phyloP scores from a whole-genome alignment of 2,888 invertebrate species.

The Dusona sp. region DNA sequence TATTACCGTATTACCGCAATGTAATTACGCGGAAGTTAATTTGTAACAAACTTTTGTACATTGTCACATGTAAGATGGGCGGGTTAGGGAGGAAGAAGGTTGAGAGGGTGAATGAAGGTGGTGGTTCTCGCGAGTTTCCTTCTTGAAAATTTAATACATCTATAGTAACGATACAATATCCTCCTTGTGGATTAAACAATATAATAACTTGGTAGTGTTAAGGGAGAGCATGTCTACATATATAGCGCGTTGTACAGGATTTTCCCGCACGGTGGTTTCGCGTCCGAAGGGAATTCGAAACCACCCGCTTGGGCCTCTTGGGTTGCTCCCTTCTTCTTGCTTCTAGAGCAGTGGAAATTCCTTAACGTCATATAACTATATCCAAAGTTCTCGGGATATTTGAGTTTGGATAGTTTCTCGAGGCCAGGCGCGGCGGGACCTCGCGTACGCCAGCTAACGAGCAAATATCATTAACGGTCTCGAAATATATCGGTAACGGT shows the following conservation, averaged over 20 bases:
- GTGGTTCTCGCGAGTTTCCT: constrained; percentile 47
- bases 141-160: constrained; percentile 44
- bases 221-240: not conserved
- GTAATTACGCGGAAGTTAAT: constrained; percentile 57
- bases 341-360: constrained; percentile 51
- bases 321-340: constrained; percentile 5
- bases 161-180: constrained; percentile 56
- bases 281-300: constrained; percentile 62
- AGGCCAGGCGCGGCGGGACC: constrained; percentile 60
- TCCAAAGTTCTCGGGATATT: constrained; percentile 68
- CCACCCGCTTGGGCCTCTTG: constrained; percentile 9
- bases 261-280: constrained; percentile 51
- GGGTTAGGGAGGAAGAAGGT: not conserved
- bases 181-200: constrained; percentile 67
- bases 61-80: constrained; percentile 48
- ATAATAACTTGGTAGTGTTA: constrained; percentile 63
- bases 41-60: constrained; percentile 55
- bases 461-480: constrained; percentile 74
- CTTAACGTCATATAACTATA: constrained; percentile 41
- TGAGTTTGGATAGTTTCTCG: constrained; percentile 69
- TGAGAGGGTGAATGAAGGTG: not conserved
- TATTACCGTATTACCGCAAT: constrained; percentile 12
- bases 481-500: constrained; percentile 73
- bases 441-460: constrained; percentile 67
- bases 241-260: constrained; percentile 20